Conservation (phyloP, 2,888 invertebrate species). For the Antheraea yamamai region DNA sequence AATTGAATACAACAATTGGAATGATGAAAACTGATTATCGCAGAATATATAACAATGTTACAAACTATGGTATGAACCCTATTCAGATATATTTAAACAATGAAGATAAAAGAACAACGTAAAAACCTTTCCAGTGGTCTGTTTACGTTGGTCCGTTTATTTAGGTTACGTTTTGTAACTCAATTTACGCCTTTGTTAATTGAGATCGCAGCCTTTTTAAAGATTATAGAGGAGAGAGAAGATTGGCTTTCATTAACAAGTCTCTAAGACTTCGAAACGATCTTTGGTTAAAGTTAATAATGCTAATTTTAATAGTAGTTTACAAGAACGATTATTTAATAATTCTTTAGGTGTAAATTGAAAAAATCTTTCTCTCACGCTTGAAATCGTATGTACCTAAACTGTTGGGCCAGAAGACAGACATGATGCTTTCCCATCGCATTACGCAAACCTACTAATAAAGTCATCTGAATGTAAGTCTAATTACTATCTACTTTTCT, state of each 20-base stretch:
- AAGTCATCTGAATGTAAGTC: too few relatives aligned
- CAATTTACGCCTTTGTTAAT: conserved; percentile 12
- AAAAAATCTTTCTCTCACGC: too few relatives aligned
- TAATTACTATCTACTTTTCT: too few relatives aligned
- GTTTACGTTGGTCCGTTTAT: neutral
- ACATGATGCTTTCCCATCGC: too few relatives aligned
- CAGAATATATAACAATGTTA: too few relatives aligned
- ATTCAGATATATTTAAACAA: neutral
- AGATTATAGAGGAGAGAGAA: neutral
- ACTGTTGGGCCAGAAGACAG: too few relatives aligned
- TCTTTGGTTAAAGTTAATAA: neutral
- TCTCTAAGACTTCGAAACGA: neutral
- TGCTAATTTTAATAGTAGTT: neutral
- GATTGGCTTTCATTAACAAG: neutral
- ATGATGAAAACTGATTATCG: too few relatives aligned
- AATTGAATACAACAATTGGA: too few relatives aligned
- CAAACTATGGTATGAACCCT: neutral
- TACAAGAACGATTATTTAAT: neutral
- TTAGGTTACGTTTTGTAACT: conserved; percentile 9
- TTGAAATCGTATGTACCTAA: too few relatives aligned
- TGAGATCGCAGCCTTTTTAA: conserved; percentile 1
- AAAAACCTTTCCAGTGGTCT: neutral
- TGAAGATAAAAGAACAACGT: neutral
- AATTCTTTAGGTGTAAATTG: too few relatives aligned
- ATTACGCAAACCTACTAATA: too few relatives aligned